Conservation (phyloP, 2,888 invertebrate genomes). For the Ophion slaviceki region DNA sequence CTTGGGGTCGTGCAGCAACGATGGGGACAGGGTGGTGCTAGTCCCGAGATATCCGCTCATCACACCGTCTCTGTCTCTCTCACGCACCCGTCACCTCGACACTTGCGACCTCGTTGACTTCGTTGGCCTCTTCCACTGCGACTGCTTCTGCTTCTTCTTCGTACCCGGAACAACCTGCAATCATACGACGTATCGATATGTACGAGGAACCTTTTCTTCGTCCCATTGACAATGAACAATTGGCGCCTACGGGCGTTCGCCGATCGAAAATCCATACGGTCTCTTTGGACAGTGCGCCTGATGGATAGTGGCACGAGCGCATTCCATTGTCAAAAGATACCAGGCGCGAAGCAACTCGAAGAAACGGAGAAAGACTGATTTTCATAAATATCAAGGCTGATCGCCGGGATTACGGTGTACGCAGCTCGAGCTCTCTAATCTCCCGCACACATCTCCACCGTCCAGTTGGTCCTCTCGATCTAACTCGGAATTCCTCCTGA, state of each 20-base stretch:
- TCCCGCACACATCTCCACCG: constrained; percentile 30
- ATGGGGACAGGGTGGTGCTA: constrained; percentile 83
- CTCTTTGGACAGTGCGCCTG: not conserved
- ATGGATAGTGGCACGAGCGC: constrained; percentile 39
- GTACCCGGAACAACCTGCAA: constrained; percentile 69
- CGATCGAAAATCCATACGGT: too few relatives aligned
- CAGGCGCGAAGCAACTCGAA: constrained; percentile 26
- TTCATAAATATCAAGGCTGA: constrained; percentile 43
- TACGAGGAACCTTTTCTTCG: too few relatives aligned
- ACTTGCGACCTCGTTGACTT: constrained; percentile 42
- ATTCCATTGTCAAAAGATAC: constrained; percentile 60
- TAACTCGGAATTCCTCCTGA: constrained; percentile 48
- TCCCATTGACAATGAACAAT: too few relatives aligned
- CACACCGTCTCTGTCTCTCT: constrained; percentile 76
- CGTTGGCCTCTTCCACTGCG: constrained; percentile 39
- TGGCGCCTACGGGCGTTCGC: too few relatives aligned
- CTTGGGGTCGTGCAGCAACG: constrained; percentile 80
- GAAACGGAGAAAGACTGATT: constrained; percentile 17
- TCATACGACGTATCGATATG: constrained; percentile 30
- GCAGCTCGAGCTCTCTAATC: constrained; percentile 14
- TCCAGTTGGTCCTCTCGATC: constrained; percentile 45
- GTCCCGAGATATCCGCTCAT: constrained; percentile 82
- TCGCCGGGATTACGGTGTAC: constrained; percentile 23
- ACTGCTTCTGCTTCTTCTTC: constrained; percentile 70
- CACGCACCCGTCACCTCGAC: constrained; percentile 47